Conservation (phyloP, 2,113 vertebrate genomes). For the Atlantisia rogersi region DNA sequence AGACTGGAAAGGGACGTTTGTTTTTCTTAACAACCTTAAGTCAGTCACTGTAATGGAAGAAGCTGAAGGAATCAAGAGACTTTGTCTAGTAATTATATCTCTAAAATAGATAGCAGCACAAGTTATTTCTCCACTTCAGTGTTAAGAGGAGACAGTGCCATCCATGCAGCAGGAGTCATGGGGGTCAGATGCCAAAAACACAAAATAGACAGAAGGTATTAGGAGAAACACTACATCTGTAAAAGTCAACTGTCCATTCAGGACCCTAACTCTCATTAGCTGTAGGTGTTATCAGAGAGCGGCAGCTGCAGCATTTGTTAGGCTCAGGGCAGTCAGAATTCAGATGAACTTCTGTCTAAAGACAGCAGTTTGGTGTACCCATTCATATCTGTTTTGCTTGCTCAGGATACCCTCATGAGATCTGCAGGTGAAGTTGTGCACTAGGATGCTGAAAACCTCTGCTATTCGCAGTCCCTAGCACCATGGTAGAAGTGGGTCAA, state of each 20-base stretch:
- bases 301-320: background rate
- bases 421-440: background rate
- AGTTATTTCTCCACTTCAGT: background rate
- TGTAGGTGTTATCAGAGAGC: background rate
- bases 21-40: background rate
- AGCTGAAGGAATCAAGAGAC: background rate
- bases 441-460: background rate
- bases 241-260: background rate
- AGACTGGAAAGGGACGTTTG: background rate
- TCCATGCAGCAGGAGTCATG: background rate
- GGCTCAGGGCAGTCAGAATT: background rate
- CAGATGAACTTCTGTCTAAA: background rate
- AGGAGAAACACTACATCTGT: fast-evolving
- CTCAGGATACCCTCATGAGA: background rate
- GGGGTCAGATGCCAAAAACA: background rate
- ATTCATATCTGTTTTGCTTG: background rate
- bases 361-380: background rate
- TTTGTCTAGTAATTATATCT: background rate
- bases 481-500: background rate
- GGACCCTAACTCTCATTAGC: background rate
- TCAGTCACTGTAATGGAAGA: background rate
- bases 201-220: background rate
- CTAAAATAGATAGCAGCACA: background rate
- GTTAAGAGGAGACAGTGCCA: background rate
- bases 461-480: background rate